Conservation (phyloP, 2,113 vertebrate genomes). For the Hemibagrus wyckioides region DNA sequence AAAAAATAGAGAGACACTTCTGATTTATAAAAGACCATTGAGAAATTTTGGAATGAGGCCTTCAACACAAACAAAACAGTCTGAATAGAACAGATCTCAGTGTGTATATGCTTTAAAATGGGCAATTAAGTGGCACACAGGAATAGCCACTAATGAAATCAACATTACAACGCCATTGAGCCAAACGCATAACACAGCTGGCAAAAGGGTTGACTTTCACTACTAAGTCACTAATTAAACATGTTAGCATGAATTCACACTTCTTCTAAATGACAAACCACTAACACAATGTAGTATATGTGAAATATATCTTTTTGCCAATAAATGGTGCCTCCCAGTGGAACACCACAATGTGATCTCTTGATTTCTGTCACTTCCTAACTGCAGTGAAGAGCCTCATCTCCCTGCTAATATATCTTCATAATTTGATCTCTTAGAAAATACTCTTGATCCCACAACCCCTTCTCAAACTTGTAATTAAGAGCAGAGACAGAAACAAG, state of each 20-base stretch:
- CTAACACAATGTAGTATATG: background rate
- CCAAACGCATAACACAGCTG: background rate
- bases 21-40: background rate
- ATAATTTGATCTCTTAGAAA: slow-evolving; percentile 67
- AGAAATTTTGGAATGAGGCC: background rate
- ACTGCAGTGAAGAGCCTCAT: background rate
- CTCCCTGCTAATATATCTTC: slow-evolving; percentile 58
- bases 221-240: background rate
- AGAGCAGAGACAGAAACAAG: slow-evolving; percentile 57
- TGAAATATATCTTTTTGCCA: background rate
- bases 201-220: background rate
- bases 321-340: background rate
- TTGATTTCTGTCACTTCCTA: background rate
- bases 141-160: background rate
- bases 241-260: background rate
- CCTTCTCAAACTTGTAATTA: slow-evolving; percentile 61
- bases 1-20: background rate
- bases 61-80: background rate
- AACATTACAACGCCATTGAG: background rate
- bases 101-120: background rate
- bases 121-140: background rate
- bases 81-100: background rate
- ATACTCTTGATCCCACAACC: slow-evolving; percentile 63
- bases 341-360: background rate
- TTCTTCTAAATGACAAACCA: background rate